Evolutionary conservation across 1,140 invertebrate genomes (phyloP).

Genomic region (Caerostris extrusa): DNA sequence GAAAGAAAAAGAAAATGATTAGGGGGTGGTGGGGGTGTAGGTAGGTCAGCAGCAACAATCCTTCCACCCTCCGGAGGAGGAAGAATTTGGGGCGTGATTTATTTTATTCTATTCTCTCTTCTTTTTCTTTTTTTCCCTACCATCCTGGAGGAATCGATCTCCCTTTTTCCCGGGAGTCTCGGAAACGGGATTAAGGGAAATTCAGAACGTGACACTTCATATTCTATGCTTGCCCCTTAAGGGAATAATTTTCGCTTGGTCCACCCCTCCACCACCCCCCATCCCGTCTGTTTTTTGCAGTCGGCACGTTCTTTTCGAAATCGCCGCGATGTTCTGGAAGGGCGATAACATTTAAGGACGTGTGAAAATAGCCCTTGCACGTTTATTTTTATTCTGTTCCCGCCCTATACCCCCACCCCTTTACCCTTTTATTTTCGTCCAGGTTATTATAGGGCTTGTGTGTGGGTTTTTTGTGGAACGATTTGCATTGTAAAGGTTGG

Average conservation of each 20-base stretch:
- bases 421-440: not conserved
- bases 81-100: slow-evolving; percentile 69
- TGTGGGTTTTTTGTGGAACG: too few relatives aligned
- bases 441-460: too few relatives aligned
- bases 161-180: slow-evolving; percentile 42
- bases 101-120: slow-evolving; percentile 4
- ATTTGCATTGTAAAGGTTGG: too few relatives aligned
- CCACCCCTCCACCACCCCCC: not conserved
- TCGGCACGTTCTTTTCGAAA: slow-evolving; percentile 31
- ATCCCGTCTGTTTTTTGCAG: slow-evolving; percentile 2
- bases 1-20: slow-evolving; percentile 38
- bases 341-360: slow-evolving; percentile 38
- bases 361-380: slow-evolving; percentile 21
- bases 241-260: slow-evolving; percentile 67
- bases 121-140: slow-evolving; percentile 11
- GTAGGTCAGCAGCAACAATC: slow-evolving; percentile 46
- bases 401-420: not conserved
- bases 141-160: slow-evolving; percentile 40
- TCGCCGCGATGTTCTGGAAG: not conserved
- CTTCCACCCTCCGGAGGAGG: not conserved
- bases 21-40: not conserved
- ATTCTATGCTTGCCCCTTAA: slow-evolving; percentile 59
- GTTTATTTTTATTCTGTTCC: not conserved
- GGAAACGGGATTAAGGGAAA: slow-evolving; percentile 74
- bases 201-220: slow-evolving; percentile 76